Evolutionary conservation across 1,140 invertebrate genomes (phyloP), one percentile per base, ranked within the genome.

Genomic region (Spodoptera litura): DNA sequence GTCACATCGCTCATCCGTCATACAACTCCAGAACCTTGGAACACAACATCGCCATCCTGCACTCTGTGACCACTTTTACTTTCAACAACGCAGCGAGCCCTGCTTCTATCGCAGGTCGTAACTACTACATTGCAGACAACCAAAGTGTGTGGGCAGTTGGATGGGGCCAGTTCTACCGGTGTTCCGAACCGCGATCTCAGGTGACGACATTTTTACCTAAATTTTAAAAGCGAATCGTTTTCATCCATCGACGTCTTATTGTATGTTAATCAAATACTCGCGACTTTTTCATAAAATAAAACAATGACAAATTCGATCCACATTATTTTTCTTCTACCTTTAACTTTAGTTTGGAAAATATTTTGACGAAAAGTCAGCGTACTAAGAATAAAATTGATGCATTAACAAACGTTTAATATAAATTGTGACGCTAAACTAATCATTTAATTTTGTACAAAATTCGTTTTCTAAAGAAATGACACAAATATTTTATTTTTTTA

Each of bases 31-130:
- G 82, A 0, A 96, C 95, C 72, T 86, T 96, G 2, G 91, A 95
- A 4, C 96, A 96, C 82, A 96, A 97, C 79, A 87, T 97, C 13
- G 97, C 96, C 12, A 82, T 97, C 0, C 81, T 97, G n/a, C 93
- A 91, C 44, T 81, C 96, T 0, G 85, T 93, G 2, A 88, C 95
- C 9, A 94, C 95, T 10, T 91, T 96, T 2, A 81, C 90, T 2
- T 87, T 85, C 12, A 68, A 27, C 10, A 83, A 70, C 58, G 73
- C 64, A 35, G 84, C 89, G 2, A 64, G 55, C 27, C 49, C 83
- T 13, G 89, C 66, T 4, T 73, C 61, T 10, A 87, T 90, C n/a
- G 85, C 89, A 53, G 85, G 85, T 0, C 4, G 80, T 25, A 87
- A 83, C 71, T 91, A 90, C 66, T 80, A 82, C 12, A 53, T 91